phyloP scores from a whole-genome alignment of 2,797 vertebrate species.

The Thaleichthys pacificus region DNA sequence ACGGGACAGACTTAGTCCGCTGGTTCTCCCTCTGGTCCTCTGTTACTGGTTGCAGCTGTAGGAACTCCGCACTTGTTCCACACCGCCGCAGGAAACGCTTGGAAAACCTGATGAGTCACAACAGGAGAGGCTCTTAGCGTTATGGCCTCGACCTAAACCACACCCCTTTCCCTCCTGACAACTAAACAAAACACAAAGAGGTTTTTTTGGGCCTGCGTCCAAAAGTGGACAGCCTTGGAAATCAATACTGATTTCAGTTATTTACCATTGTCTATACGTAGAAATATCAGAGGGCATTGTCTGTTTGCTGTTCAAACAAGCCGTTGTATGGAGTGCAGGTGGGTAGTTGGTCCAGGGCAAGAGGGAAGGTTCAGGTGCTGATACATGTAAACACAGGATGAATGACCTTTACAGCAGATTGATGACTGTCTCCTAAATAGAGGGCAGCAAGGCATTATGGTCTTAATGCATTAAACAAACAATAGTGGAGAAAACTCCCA shows the following conservation, averaged over 20 bases:
- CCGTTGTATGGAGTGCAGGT: constrained; percentile 50
- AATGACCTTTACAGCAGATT: constrained; percentile 32
- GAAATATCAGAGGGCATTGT: constrained; percentile 21
- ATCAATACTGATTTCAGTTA: background rate
- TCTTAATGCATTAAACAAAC: constrained; percentile 42
- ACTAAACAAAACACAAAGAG: constrained; percentile 22
- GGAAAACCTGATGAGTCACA: background rate
- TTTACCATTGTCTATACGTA: too few species aligned
- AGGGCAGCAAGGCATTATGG: constrained; percentile 13
- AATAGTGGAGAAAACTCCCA: constrained; percentile 23
- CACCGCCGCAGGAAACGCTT: background rate
- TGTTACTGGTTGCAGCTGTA: background rate
- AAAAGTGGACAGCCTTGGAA: constrained; percentile 30
- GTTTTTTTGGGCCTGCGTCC: constrained; percentile 9
- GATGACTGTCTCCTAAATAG: constrained; percentile 31
- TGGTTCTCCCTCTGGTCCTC: background rate
- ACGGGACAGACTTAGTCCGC: background rate
- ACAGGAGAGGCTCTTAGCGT: too few species aligned
- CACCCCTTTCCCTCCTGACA: background rate
- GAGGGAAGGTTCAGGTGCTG: constrained; percentile 36
- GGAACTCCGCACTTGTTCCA: background rate
- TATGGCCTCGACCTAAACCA: background rate
- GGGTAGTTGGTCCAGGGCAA: constrained; percentile 30
- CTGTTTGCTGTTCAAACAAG: constrained; percentile 55
- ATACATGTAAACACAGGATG: constrained; percentile 50